These are phyloP conservation scores for Semotilus atromaculatus DNA, from an alignment of 2,797 vertebrate genomes.

Conservation along the genomic window DNA sequence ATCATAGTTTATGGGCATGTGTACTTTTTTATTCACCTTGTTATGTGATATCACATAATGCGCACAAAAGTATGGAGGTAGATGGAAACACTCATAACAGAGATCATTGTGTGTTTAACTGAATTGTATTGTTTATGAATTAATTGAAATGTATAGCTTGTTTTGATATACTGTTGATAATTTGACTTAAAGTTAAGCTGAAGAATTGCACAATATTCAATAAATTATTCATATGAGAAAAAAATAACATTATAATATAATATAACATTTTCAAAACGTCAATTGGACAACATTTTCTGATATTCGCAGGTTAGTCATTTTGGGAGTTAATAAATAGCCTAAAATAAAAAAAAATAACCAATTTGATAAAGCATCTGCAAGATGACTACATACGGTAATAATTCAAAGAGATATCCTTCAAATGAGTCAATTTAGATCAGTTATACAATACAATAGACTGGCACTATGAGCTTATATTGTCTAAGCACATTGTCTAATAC, in stretches of 20 bases:
- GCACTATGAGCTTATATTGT: not conserved
- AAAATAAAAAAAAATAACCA: not conserved
- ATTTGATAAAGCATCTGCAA: not conserved
- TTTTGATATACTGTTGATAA: not conserved
- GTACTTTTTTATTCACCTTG: not conserved
- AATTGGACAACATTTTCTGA: not conserved
- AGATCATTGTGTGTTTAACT: not conserved
- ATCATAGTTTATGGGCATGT: not conserved
- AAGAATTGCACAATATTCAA: not conserved
- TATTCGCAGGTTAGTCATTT: not conserved
- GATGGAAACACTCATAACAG: not conserved
- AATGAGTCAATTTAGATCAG: not conserved
- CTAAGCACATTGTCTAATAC: conserved; percentile 20
- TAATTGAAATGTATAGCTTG: no score
- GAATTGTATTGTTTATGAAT: not conserved
- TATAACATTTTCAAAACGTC: no score
- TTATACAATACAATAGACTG: not conserved
- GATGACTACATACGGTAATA: not conserved
- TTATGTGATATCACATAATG: no score
- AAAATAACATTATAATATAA: no score
- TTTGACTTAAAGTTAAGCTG: not conserved
- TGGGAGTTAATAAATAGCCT: no score
- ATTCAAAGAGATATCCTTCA: not conserved
- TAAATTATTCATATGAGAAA: not conserved
- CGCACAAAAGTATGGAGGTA: no score